Evolutionary conservation across 2,797 vertebrate genomes (phyloP), one percentile per base, ranked within the genome.

Genomic region (Malurus leucopterus): DNA sequence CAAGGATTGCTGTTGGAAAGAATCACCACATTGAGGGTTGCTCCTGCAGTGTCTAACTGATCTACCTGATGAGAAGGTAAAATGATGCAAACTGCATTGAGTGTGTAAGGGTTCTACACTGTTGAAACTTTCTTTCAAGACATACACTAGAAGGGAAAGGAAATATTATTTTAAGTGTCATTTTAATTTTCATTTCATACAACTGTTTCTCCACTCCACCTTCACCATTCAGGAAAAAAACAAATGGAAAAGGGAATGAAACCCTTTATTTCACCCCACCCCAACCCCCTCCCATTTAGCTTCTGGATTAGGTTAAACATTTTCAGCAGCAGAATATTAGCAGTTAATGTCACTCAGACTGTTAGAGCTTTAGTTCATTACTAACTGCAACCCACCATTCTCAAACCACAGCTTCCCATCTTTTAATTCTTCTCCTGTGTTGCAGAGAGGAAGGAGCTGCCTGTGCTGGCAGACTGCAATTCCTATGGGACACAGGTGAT

Each of bases 301-400:
- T 43, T 91, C 65, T 83, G 59, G 21, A 65, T 50, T 36, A 81
- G 50, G 61, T 81, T 92, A 79, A 89, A 64, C 23, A 49, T 78
- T 90, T 90, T 62, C 51, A 79, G 55, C 20, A 75, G 57, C 54
- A 83, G 81, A 80, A 69, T 59, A 62, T 69, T 53, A 82, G 32
- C 29, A 91, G 80, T 57, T 58, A 88, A 92, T 57, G 57, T 46
- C 27, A n/a, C 40, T 70, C 57, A 43, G 59, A 51, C 46, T 51
- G 26, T 70, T 72, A 89, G 64, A 84, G 86, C 77, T 72, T 81
- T 36, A 73, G 36, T 71, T 94, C 70, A 77, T 84, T 90, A 76
- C 36, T 87, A 85, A 84, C 27, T 77, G 24, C 30, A 85, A 70
- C 34, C 64, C 36, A 82, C 23, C 62, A 64, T 65, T 76, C 44